Base-by-base conservation (phyloP, 2,888 invertebrate genomes). In the Cephus nigrinus region DNA sequence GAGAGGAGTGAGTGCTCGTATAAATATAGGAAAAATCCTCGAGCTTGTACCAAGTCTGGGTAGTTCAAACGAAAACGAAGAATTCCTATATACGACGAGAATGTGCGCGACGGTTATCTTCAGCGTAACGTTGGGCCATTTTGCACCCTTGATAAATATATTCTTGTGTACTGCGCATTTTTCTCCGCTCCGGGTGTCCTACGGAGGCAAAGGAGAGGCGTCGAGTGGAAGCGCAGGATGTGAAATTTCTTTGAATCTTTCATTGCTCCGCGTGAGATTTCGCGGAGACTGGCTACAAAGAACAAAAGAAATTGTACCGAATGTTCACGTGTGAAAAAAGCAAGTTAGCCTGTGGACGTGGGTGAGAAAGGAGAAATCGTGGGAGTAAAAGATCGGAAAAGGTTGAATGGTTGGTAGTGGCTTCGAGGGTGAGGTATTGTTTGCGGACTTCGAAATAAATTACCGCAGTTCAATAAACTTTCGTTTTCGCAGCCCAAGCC, bases 401-500 rank as follows among this genome's bases (percentile, higher is more conserved):
- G 71, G 71, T 71, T 12, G 4, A 12, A 33, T 15, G 12, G 35
- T 12, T 35, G 35, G 35, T 12, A 71, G 71, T 31, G 71, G 71
- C 9, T 2, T 11, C 12, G 31, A 68, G 75, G 32, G 75, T 75
- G 30, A 68, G 23, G 31, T 68, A 69, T 76, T 74, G 78, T 74
- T 78, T 76, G 74, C 71, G 36, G 76, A 74, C 69, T 36, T 73
- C 36, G 69, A 76, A 76, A 74, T 76, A 76, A 78, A 76, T 78
- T 74, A 74, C 78, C 12, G n/a, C 23, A 30, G 40, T 68, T 75
- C 75, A 68, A 68, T 32, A 75, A 68, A 75, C 74, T 74, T 74
- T 35, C 74, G n/a, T 35, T 74, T 74, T 74, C 74, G 36, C 1
- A 33, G n/a, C 23, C 32, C 32, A 40, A 69, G 75, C 77, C 82